Percentiles rank a stretch among this genome's conserved stretches.
Conservation (phyloP, 2,888 invertebrate species). For the Syrphus vitripennis region DNA sequence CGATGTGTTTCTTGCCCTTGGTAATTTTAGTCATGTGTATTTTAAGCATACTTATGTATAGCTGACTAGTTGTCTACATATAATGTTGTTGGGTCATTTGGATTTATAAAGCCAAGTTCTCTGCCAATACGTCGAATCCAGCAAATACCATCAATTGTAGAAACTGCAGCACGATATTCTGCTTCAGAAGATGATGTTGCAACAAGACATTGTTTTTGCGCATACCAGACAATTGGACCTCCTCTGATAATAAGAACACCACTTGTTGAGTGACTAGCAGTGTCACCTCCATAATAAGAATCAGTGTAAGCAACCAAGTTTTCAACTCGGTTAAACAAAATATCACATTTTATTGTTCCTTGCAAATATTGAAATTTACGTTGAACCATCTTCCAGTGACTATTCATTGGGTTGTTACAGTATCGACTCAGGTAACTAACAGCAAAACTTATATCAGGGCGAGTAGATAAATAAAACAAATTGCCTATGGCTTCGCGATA, state of each 20-base stretch:
- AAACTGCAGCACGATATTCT: conserved; percentile 7
- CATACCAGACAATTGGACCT: background rate
- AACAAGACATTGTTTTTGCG: background rate
- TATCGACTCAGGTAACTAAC: no score
- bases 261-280: no score
- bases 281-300: no score
- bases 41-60: background rate
- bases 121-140: background rate
- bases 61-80: background rate
- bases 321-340: no score
- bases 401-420: no score
- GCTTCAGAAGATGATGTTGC: conserved; percentile 4
- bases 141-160: conserved; percentile 4
- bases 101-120: background rate
- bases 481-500: background rate
- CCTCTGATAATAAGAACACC: background rate
- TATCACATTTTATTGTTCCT: no score
- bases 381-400: no score
- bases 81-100: background rate
- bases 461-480: no score
- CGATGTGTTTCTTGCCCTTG: conserved; percentile 13
- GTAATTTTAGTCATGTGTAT: conserved; percentile 3
- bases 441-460: no score
- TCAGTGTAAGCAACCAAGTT: no score
- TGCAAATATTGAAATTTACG: no score